phyloP scores from a whole-genome alignment of 2,888 invertebrate species.

The Prosapia bicincta region DNA sequence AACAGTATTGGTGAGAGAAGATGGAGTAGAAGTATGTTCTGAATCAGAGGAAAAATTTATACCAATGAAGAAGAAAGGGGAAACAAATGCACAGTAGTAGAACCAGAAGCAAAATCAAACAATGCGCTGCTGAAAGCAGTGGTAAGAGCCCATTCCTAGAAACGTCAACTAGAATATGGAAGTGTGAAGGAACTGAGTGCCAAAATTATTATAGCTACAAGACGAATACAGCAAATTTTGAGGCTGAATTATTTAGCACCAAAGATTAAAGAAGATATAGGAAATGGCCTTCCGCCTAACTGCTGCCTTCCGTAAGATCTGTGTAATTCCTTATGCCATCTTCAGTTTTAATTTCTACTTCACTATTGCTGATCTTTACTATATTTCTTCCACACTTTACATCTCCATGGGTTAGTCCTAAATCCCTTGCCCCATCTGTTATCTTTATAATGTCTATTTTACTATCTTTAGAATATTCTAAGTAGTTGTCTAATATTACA shows the following conservation, averaged over 20 bases:
- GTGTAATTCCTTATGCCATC: slow-evolving; percentile 10
- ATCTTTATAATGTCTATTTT: neutral
- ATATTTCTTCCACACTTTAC: slow-evolving; percentile 8
- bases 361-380: slow-evolving; percentile 4
- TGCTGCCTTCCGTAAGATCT: slow-evolving; percentile 6
- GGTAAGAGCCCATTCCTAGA: too few species aligned
- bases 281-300: neutral
- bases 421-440: neutral
- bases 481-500: slow-evolving; percentile 7
- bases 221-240: slow-evolving; percentile 16
- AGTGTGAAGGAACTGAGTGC: too few species aligned
- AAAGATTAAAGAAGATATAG: slow-evolving; percentile 13
- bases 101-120: too few species aligned
- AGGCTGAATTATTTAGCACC: slow-evolving; percentile 11
- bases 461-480: neutral
- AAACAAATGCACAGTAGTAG: too few species aligned
- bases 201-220: too few species aligned
- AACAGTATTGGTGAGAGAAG: too few species aligned
- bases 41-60: too few species aligned
- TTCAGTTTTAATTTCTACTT: slow-evolving; percentile 13
- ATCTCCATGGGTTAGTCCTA: slow-evolving; percentile 1
- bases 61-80: too few species aligned
- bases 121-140: too few species aligned
- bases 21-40: too few species aligned
- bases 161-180: too few species aligned